Evolutionary conservation across 2,113 vertebrate species (phyloP).

Genomic region (Paedocypris sp.): DNA sequence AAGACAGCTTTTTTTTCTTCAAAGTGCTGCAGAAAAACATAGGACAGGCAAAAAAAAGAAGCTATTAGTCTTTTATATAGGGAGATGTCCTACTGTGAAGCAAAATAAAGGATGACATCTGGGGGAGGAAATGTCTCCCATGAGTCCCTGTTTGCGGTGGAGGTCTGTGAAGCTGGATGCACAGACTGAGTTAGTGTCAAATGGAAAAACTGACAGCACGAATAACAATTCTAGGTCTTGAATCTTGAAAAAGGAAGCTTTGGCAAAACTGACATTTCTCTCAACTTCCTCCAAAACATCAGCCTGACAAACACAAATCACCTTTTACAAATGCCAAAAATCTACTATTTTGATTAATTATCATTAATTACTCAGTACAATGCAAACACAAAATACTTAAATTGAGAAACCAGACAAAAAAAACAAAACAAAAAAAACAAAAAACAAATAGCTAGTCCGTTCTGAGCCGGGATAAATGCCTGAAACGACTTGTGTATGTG

Average conservation of each 20-base stretch:
- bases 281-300: constrained; percentile 23
- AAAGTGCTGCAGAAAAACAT: background rate
- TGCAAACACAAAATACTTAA: no score
- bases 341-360: no score
- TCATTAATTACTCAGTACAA: no score
- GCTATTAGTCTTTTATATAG: constrained; percentile 24
- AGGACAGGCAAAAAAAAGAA: constrained; percentile 3
- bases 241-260: constrained; percentile 36
- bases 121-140: constrained; percentile 21
- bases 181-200: constrained; percentile 39
- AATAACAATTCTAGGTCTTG: constrained; percentile 32
- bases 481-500: background rate
- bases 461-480: background rate
- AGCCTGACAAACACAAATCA: constrained; percentile 31
- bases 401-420: no score
- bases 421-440: no score
- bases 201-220: constrained; percentile 42
- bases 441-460: background rate
- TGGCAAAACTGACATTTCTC: constrained; percentile 16
- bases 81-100: constrained; percentile 18
- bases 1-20: background rate
- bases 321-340: no score
- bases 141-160: constrained; percentile 29
- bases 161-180: constrained; percentile 30
- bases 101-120: constrained; percentile 23